Base-by-base conservation (phyloP, 2,888 invertebrate genomes). In the Strigamia maritima region DNA sequence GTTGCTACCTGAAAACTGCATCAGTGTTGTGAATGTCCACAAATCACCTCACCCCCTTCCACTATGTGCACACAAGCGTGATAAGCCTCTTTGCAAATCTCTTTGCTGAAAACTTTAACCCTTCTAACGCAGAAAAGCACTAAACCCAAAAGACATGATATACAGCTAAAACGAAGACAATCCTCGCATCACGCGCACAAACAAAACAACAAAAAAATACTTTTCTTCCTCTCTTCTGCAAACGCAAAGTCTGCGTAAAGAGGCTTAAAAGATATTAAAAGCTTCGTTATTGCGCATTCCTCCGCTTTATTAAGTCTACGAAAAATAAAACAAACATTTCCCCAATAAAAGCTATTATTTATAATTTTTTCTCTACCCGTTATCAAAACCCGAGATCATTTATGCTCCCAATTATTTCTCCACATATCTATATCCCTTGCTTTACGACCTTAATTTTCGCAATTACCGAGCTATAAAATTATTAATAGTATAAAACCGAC, bases 51-150 rank as follows among this genome's bases (percentile, higher is more conserved):
- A 22, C 60, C 60, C 24, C 19, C 60, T 19, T 19, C 19, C 60
- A 65, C 60, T 65, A 16, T 12, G 60, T 65, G 60, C 60, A 65
- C 60, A 65, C 60, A 24, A 24, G 60, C 60, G 60, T 65, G 60
- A 65, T 65, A 65, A 65, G 60, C 60, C 22, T 19, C 24, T 65
- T 65, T 65, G 60, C 60, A 65, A 65, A 65, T 65, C 60, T 65
- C 60, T 65, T 65, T 65, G 60, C 60, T 65, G 60, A 65, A 65
- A 65, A 65, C 60, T 65, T 65, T 65, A 65, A 65, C 60, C 60
- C 60, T 65, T 65, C 60, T 65, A 65, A 65, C 60, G 60, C 60
- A 65, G 60, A 65, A 65, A 65, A 65, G 60, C 60, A 65, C 60
- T 65, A 65, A n/a, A 19, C 60, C 3, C n/a, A 65, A 65, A 65